Conservation (phyloP, 2,797 vertebrate genomes). For the Capromys pilorides region DNA sequence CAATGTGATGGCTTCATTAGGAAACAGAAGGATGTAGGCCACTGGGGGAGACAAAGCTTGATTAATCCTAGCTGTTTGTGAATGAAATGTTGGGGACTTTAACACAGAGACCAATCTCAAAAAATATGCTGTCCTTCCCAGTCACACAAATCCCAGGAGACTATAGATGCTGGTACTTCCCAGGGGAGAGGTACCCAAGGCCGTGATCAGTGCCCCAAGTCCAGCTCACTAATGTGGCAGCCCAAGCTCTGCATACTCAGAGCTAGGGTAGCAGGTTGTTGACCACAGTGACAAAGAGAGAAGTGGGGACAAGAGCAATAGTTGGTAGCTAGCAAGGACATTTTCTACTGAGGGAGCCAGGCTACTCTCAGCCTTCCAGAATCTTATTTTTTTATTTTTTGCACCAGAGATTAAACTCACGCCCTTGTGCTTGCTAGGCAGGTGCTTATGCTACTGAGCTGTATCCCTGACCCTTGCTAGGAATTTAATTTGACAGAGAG, state of each 20-base stretch:
- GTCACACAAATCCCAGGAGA: conserved; percentile 23
- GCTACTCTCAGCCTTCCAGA: background rate
- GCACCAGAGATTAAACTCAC: no score
- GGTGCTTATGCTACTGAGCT: no score
- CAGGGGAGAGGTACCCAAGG: conserved; percentile 14
- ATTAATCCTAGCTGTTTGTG: conserved; percentile 77
- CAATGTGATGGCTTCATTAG: conserved; percentile 70
- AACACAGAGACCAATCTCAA: conserved; percentile 18
- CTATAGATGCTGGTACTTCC: conserved; percentile 67
- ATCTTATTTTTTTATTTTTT: no score
- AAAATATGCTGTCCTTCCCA: background rate
- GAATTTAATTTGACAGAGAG: background rate
- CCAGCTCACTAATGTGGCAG: conserved; percentile 34
- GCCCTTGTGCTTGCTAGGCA: no score
- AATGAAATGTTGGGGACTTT: conserved; percentile 77
- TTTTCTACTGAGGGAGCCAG: background rate
- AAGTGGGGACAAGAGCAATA: background rate
- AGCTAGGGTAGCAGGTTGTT: background rate
- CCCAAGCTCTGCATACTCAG: background rate
- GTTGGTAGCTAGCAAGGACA: background rate
- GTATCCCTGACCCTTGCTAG: no score
- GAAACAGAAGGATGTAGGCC: conserved; percentile 64
- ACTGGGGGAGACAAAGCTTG: conserved; percentile 61
- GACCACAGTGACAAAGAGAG: background rate
- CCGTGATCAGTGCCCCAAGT: conserved; percentile 60